Percentiles rank a stretch among this genome's conserved stretches.
phyloP scores from a whole-genome alignment of 1,140 invertebrate genomes.

The honey bee (Apis mellifera) region Amel_HAv3.1 CM009939.2:4456001-4456500 shows the following conservation, averaged over 20 bases:
- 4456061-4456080: conserved; percentile 20
- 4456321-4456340: conserved; percentile 49
- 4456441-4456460: neutral
- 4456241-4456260: conserved; percentile 66
- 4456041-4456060: conserved; percentile 36
- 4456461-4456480: neutral
- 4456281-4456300: conserved; percentile 29
- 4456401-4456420: neutral
- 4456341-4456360: conserved; percentile 47
- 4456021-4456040: conserved; percentile 39
- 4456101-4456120: conserved; percentile 45
- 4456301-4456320: conserved; percentile 52
- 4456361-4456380: conserved; percentile 34
- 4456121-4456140: conserved; percentile 58
- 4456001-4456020: conserved; percentile 1
- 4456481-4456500: neutral
- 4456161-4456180: conserved; percentile 71
- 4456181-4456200: conserved; percentile 68
- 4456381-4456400: conserved; percentile 25
- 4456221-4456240: conserved; percentile 37
- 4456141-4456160: conserved; percentile 60
- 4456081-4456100: neutral
- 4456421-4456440: too few species aligned
- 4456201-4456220: conserved; percentile 71
- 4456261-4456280: conserved; percentile 55